Base-by-base conservation (phyloP, 2,113 vertebrate species). In the Anguilla rostrata region DNA sequence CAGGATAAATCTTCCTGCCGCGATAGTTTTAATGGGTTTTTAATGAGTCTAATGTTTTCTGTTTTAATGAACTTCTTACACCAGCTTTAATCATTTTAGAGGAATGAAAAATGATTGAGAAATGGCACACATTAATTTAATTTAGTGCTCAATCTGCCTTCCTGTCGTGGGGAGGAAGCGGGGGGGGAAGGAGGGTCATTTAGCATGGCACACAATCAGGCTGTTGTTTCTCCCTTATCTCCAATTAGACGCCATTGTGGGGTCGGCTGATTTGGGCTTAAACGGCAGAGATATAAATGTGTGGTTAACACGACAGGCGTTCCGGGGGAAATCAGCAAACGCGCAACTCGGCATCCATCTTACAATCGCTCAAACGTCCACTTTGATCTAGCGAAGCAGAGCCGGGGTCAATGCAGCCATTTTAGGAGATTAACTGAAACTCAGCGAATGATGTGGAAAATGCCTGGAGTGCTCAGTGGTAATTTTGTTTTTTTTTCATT, bases 1-100 rank as follows among this genome's bases (percentile, higher is more conserved):
- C 90, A 87, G 95, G 96, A 97, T 97, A 96, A 97, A 98, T 98
- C 96, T 97, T 89, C 94, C 93, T 89, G 94, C 92, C 90, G 86
- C 94, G 94, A 95, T 97, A 95, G 95, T 96, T 96, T 97, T 98
- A 98, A 98, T 98, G 95, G 95, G 91, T 97, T 98, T 98, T 97
- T 98, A 98, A 99, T 97, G 96, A 97, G 96, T 92, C 94, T 96
- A 97, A 97, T 97, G 96, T 97, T 99, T 98, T 97, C 93, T 89
- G 89, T 97, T 99, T 97, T 98, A 98, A 98, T 97, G 96, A 98
- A 96, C 96, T 95, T 97, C 96, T 97, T 97, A 96, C 94, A 96
- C 96, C 94, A 96, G 94, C 94, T 96, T 97, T 96, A 98, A 97
- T 98, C 94, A 97, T 97, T 96, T 96, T 96, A 96, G 93, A 90